Base-by-base conservation (phyloP, 2,113 vertebrate species). In the Protomyctophum bolini region DNA sequence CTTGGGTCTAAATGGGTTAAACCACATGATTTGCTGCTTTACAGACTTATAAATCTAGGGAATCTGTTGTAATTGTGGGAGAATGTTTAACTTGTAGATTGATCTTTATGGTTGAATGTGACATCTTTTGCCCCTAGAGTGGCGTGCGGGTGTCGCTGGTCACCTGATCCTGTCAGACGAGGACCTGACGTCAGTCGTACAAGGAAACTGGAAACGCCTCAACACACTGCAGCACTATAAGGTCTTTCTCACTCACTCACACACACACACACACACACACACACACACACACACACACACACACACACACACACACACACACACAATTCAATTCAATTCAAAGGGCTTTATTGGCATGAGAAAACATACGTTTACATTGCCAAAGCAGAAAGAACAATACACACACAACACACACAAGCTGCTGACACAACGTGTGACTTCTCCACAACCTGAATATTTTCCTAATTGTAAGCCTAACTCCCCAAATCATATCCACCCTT, bases 151-250 rank as follows among this genome's bases (percentile, higher is more conserved):
- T 10, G 91, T 97, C 69, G 97, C 97, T 0, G 97, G 97, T 79
- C 97, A 98, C 65, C 94, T 99, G 41, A 97, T 98, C 80, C 92
- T 99, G n/a, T 99, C 97, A 0, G 97, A 99, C 9, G 97, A 99
- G 83, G 97, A 99, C 54, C 93, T 98, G 86, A 99, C 97, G 0
- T 99, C 97, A 1, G 95, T 98, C 2, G 91, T 96, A 10, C 97
- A 98, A 80, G 97, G 97, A 50, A 93, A 92, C 10, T 99, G 97
- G 97, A 96, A 98, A 66, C 95, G 97, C 10, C 91, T 99, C 50
- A 99, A 99, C 63, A 99, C 97, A 0, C 86, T 98, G 76, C 97
- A 98, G 59, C 97, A 99, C 84, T 99, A 99, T 79, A 98, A 98
- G 97, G 97, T 98, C 15, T 58, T 56, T 55, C 21, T 49, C 50